Base-by-base conservation (phyloP, 1,140 invertebrate species). In the Scaptomyza montana region DNA sequence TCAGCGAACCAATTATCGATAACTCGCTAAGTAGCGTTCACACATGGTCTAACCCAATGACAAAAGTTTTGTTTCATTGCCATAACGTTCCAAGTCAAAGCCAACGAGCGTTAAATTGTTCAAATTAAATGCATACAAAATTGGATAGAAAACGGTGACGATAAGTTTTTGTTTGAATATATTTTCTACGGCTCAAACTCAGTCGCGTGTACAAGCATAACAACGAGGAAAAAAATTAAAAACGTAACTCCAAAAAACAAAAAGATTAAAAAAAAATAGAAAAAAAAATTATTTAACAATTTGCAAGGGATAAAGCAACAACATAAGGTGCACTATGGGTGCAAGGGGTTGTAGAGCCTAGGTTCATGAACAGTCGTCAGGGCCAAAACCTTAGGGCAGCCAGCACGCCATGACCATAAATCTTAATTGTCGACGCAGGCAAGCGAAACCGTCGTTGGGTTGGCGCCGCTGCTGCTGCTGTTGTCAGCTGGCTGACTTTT, bases 391-490 rank as follows among this genome's bases (percentile, higher is more conserved):
- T 67, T 80, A 71, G 72, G 77, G 84, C 64, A 55, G 28, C 78
- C 66, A 78, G 53, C 81, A 86, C 84, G 82, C 78, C 75, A 82
- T 87, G 77, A 78, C 77, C 85, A 89, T 89, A 89, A 89, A 89
- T 89, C 84, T 89, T 89, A 80, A 89, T 89, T 89, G 84, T 69
- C 77, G 64, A 45, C 73, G 80, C 84, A 89, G 77, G 84, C 84
- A 89, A 89, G 74, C 84, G 84, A 73, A 84, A 84, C 84, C 63
- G 50, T 10, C 66, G 59, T 41, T 47, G 46, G 7, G 39, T 33
- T 56, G 69, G 45, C 47, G 69, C 36, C 69, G 62, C 54, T 56
- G 63, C 5, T 8, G 63, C 36, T 21, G 36, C 9, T 16, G 61
- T 19, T 16, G 45, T 9, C 6, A 33, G 43, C 21, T 51, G 53